A percentile compares a stretch with the other conserved stretches of the same genome.
Evolutionary conservation across 2,797 vertebrate genomes (phyloP).

Genomic region (Distichodus sexfasciatus): DNA sequence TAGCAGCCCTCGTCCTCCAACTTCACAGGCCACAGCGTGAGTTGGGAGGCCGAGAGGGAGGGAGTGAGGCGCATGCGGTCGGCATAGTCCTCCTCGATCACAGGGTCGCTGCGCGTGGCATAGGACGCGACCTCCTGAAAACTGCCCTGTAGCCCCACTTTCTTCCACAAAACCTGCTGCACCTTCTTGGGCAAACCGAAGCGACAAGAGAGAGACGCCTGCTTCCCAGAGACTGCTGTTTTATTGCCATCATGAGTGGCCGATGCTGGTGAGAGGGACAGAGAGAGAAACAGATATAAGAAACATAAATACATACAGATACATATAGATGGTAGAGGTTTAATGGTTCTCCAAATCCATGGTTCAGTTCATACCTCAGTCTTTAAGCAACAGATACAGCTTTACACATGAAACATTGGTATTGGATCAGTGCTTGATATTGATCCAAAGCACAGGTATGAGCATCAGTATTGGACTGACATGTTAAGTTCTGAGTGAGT

Average conservation of each 20-base stretch:
- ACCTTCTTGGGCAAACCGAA: conserved; percentile 76
- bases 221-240: conserved; percentile 73
- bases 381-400: too few relatives aligned
- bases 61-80: conserved; percentile 65
- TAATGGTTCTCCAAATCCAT: too few relatives aligned
- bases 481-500: too few relatives aligned
- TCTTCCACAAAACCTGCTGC: conserved; percentile 67
- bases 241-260: conserved; percentile 64
- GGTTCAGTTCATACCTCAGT: too few relatives aligned
- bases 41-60: conserved; percentile 68
- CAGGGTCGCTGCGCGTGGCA: conserved; percentile 68
- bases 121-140: conserved; percentile 66
- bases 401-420: too few relatives aligned
- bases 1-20: conserved; percentile 77
- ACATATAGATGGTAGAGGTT: background rate
- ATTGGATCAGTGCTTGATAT: too few relatives aligned
- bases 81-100: conserved; percentile 69
- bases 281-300: background rate
- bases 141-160: conserved; percentile 46
- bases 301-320: background rate
- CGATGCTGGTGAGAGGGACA: conserved; percentile 54
- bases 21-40: conserved; percentile 69
- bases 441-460: too few relatives aligned
- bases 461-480: too few relatives aligned
- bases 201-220: conserved; percentile 63